Base-by-base conservation (phyloP, 2,797 vertebrate genomes). In the Sternotherus odoratus region DNA sequence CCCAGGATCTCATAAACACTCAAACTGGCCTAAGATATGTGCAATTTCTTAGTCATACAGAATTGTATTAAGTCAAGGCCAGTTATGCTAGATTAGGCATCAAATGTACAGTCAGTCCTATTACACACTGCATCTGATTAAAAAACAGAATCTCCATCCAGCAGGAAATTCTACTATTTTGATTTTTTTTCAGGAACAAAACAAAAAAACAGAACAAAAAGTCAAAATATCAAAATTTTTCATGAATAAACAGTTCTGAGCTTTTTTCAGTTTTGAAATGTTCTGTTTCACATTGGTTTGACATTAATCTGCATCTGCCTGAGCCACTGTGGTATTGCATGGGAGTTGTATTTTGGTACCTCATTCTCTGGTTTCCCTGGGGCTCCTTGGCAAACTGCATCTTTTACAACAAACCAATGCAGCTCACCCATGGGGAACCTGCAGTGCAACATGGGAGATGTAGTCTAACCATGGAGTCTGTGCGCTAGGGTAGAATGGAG, bases 201-300 rank as follows among this genome's bases (percentile, higher is more conserved):
- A 56, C 54, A 56, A 56, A 53, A 53, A 83, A 89, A 13, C 78
- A 33, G 85, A 56, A 84, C 0, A 1, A 82, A 86, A 26, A 26
- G 88, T 88, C 50, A 16, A 60, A 16, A 36, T 23, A 54, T 0
- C 0, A 24, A 69, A 85, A 87, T 80, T 82, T 50, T 88, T 69
- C 85, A 88, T 56, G 60, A 74, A 46, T 30, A 87, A 90, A 94
- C 82, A 75, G 69, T 77, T 82, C 87, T 69, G 81, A 85, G 91
- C 88, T 85, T 54, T 54, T 39, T 90, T 88, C 82, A 77, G 33
- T 90, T 57, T 85, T 86, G 86, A 91, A 86, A 83, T 90, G 85
- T 79, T 95, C 74, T 12, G 83, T 82, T 90, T 87, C 54, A 43
- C 54, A 28, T n/a, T 85, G 39, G 39, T 79, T 85, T 66, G 77